These are phyloP conservation scores for Xyrichtys novacula DNA, from an alignment of 2,797 vertebrate genomes.

Conservation along the genomic window DNA sequence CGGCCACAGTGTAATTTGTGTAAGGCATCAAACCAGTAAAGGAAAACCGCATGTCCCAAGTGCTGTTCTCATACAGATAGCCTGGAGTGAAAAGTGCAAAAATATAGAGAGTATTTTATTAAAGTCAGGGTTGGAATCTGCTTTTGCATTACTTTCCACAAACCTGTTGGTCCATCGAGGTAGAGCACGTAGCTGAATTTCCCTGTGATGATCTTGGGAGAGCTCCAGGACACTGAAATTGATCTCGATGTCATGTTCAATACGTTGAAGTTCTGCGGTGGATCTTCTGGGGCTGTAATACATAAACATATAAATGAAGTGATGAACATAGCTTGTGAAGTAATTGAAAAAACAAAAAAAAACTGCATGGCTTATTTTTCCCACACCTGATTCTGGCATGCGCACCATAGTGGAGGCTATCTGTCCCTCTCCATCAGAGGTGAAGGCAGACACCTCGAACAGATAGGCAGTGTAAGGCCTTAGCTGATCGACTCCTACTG, in stretches of 20 bases:
- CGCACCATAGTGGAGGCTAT: constrained; percentile 94
- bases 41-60: constrained; percentile 87
- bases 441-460: constrained; percentile 97
- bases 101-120: background rate
- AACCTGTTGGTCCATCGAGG: constrained; percentile 90
- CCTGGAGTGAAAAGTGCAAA: constrained; percentile 77
- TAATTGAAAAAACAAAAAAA: background rate
- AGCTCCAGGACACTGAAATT: constrained; percentile 89
- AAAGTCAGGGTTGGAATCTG: background rate
- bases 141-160: constrained; percentile 25
- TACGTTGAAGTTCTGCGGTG: constrained; percentile 88
- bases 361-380: background rate
- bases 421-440: constrained; percentile 93
- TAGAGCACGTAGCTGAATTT: constrained; percentile 92
- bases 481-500: constrained; percentile 90
- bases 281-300: constrained; percentile 91
- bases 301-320: constrained; percentile 19
- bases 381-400: constrained; percentile 94
- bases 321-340: background rate
- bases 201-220: constrained; percentile 90
- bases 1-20: constrained; percentile 84
- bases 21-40: constrained; percentile 90
- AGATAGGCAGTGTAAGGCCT: constrained; percentile 94
- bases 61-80: constrained; percentile 90
- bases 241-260: constrained; percentile 90